Base-by-base conservation (phyloP, 2,888 invertebrate species). In the Apodemia zela region DNA sequence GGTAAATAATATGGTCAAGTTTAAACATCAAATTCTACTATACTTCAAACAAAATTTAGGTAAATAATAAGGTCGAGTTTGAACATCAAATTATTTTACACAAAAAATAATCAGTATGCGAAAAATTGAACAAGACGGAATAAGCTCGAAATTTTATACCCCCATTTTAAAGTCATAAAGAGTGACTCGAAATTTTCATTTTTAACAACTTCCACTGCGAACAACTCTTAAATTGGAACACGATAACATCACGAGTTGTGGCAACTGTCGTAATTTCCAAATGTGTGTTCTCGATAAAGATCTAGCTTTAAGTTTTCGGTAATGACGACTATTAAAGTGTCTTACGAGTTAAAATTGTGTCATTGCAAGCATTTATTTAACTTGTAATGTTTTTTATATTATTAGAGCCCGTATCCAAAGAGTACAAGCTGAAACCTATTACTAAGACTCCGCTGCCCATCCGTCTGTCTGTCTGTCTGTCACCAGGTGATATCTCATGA, bases 221-320 rank as follows among this genome's bases (percentile, higher is more conserved):
- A 54, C 54, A 54, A 25, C 21, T 21, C 21, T 54, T 21, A 54
- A 54, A 54, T 54, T 15, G 5, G 25, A 54, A 54, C 54, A 54
- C 54, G 54, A 54, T 54, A 54, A 21, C 25, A 54, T 54, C 54
- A 21, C 6, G 21, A 54, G 54, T 54, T 54, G 54, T 6, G 54
- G 15, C 54, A 54, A 54, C 54, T 54, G 54, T 54, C 54, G 54
- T 54, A 54, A 54, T 54, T 54, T 54, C 25, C 15, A 15, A 54
- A 54, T 54, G 54, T 54, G 54, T 54, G 54, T 54, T 54, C 54
- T 54, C 7, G 54, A 54, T 54, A 54, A 54, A 54, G 25, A 54
- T 49, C 54, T 54, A 54, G 51, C 18, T 51, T 54, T 15, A 54
- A 54, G 54, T 54, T 54, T 54, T 54, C 13, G 54, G 54, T 54